These are phyloP conservation scores for Lasioglossum villosulum DNA, from an alignment of 2,888 invertebrate species.

Conservation along the genomic window DNA sequence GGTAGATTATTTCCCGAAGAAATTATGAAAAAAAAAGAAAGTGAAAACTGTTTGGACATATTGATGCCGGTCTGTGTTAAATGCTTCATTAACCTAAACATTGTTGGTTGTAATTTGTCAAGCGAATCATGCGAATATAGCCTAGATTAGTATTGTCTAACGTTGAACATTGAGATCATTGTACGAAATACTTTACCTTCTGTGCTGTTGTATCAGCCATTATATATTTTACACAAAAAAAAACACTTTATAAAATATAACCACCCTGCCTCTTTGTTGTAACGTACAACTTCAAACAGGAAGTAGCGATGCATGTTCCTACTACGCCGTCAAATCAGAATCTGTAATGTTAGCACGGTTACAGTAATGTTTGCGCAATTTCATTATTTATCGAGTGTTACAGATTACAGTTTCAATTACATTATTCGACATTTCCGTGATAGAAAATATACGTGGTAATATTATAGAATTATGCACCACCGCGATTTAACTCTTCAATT, in stretches of 20 bases:
- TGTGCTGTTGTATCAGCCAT: constrained; percentile 77
- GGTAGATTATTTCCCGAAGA: not conserved
- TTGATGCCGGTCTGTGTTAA: constrained; percentile 34
- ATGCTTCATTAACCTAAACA: constrained; percentile 44
- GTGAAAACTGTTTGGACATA: constrained; percentile 1
- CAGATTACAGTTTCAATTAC: not conserved
- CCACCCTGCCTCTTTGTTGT: constrained; percentile 75
- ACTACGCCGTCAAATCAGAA: constrained; percentile 64
- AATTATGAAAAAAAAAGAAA: not conserved
- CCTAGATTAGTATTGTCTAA: not conserved
- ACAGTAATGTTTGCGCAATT: not conserved
- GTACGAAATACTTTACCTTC: constrained; percentile 72
- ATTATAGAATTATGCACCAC: not conserved
- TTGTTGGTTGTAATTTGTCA: constrained; percentile 19
- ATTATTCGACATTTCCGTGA: not conserved
- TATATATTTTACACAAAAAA: constrained; percentile 73
- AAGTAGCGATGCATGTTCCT: constrained; percentile 64
- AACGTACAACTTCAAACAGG: constrained; percentile 81
- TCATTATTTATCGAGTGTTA: not conserved
- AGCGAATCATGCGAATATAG: not conserved
- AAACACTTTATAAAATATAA: constrained; percentile 75
- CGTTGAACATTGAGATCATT: not conserved
- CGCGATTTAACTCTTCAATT: not conserved
- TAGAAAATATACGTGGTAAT: not conserved
- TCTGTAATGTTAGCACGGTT: constrained; percentile 41